Conservation (phyloP, 2,797 vertebrate species). For the Mormyrus proboscirostris region DNA sequence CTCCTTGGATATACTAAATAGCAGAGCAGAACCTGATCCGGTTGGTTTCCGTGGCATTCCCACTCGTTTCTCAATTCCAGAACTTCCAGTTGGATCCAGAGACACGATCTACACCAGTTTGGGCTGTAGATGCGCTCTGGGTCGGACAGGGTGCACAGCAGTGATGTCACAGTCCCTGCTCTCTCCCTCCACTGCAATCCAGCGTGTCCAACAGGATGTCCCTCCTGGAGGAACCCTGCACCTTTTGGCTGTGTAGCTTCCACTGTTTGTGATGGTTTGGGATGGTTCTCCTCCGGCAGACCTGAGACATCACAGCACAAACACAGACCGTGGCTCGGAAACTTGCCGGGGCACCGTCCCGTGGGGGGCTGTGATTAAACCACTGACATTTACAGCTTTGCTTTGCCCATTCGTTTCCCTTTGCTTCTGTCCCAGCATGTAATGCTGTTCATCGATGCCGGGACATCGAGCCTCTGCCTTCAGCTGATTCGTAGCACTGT, state of each 20-base stretch:
- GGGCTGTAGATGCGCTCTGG: background rate
- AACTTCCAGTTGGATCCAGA: background rate
- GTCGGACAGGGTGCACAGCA: background rate
- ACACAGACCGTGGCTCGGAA: background rate
- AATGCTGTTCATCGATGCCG: conserved; percentile 42
- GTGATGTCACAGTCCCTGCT: background rate
- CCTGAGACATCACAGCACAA: background rate
- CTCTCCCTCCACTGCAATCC: background rate
- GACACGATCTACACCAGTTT: background rate
- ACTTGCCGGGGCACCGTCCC: background rate
- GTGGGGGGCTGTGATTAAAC: background rate
- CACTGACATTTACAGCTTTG: background rate
- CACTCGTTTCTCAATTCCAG: background rate
- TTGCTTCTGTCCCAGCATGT: conserved; percentile 21
- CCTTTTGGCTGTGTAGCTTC: background rate
- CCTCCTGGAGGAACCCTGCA: background rate
- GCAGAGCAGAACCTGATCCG: background rate
- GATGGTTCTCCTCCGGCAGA: background rate
- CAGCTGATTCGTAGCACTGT: conserved; percentile 28
- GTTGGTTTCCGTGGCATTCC: background rate
- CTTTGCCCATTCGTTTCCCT: background rate
- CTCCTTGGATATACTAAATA: background rate
- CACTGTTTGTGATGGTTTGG: background rate
- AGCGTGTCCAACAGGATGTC: background rate
- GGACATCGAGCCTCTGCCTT: conserved; percentile 41